Percentiles rank a stretch among this genome's conserved stretches.
These are phyloP conservation scores for Leistus spinibarbis DNA, from an alignment of 2,888 invertebrate genomes.

Conservation along the genomic window DNA sequence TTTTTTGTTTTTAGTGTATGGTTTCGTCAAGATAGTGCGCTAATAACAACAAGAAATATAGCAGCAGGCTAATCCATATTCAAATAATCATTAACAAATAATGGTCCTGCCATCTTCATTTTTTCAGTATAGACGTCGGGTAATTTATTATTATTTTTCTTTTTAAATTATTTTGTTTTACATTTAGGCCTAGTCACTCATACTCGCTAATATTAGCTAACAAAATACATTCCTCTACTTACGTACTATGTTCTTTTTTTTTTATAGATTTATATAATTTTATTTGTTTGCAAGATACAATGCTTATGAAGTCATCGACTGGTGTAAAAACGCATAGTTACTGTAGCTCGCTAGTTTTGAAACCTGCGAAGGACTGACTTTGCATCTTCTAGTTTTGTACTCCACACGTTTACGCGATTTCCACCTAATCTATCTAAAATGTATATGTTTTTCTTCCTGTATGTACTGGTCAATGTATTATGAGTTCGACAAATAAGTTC, in stretches of 20 bases:
- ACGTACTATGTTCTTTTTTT: constrained; percentile 26
- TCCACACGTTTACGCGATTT: not conserved
- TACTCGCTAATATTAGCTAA: constrained; percentile 40
- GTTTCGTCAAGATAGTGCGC: not conserved
- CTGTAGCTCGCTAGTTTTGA: constrained; percentile 35
- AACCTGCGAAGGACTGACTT: constrained; percentile 37
- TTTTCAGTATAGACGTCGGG: constrained; percentile 34
- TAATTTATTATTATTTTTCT: constrained; percentile 32
- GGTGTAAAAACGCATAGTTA: constrained; percentile 39
- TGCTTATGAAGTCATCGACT: constrained; percentile 34
- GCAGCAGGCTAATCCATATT: constrained; percentile 27
- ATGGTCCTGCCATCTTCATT: constrained; percentile 37
- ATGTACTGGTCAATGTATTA: not conserved
- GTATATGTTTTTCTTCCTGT: not conserved
- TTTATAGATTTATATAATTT: not conserved
- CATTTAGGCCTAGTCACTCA: constrained; percentile 41
- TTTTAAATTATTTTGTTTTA: constrained; percentile 37
- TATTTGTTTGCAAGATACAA: constrained; percentile 33
- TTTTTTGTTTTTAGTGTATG: not conserved
- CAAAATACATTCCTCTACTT: constrained; percentile 42
- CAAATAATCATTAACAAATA: constrained; percentile 38
- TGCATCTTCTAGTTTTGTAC: not conserved
- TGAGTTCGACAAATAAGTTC: not conserved
- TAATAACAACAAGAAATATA: not conserved
- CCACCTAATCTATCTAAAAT: not conserved